phyloP scores from a whole-genome alignment of 2,797 vertebrate species.

The Enteromius radiatus region DNA sequence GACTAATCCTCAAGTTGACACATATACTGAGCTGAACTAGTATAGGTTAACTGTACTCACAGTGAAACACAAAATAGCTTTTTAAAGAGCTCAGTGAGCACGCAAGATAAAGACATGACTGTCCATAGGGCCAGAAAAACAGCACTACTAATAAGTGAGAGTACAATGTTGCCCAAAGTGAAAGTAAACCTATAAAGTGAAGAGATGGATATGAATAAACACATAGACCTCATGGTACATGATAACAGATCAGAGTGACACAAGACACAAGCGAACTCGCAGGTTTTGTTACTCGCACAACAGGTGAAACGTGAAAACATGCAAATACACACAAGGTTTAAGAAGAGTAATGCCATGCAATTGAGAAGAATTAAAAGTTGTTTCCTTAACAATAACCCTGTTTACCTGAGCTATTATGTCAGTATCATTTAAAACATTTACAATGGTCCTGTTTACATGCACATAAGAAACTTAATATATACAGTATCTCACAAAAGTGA shows the following conservation, averaged over 20 bases:
- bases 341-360: conserved; percentile 24
- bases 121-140: neutral
- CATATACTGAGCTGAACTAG: neutral
- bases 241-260: conserved; percentile 13
- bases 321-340: conserved; percentile 12
- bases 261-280: conserved; percentile 26
- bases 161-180: conserved; percentile 10
- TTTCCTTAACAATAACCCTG: neutral
- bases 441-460: neutral
- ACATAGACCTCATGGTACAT: conserved; percentile 15
- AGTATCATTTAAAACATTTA: neutral
- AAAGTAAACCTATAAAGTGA: conserved; percentile 31
- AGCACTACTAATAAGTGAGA: conserved; percentile 21
- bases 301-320: conserved; percentile 33
- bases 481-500: no score
- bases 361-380: conserved; percentile 4
- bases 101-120: conserved; percentile 4
- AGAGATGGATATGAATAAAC: conserved; percentile 22
- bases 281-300: conserved; percentile 22
- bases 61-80: conserved; percentile 52
- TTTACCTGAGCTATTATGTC: neutral
- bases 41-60: conserved; percentile 21
- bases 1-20: neutral
- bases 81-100: conserved; percentile 1
- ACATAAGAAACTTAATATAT: no score